phyloP scores from a whole-genome alignment of 2,888 invertebrate species.

The Euplagia quadripunctaria region DNA sequence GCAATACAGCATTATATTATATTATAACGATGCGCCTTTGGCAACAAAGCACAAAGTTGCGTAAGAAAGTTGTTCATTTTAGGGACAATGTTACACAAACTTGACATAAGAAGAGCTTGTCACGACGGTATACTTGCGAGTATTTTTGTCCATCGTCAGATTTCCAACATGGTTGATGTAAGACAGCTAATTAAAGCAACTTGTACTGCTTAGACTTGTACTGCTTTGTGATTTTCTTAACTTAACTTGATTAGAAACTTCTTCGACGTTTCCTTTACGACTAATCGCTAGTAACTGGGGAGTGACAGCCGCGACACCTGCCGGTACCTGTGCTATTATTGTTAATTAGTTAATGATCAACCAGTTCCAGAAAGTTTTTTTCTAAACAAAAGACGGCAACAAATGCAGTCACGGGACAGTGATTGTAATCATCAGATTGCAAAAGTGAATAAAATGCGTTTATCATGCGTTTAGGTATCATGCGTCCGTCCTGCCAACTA shows the following conservation, averaged over 20 bases:
- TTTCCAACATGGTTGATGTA: not conserved
- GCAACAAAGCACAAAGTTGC: conserved; percentile 10
- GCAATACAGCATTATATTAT: not conserved
- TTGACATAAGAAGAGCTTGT: not conserved
- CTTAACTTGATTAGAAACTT: not conserved
- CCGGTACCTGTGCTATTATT: not conserved
- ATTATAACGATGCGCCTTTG: not conserved
- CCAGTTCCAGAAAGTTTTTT: not conserved
- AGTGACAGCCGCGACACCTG: not conserved
- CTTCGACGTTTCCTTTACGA: not conserved
- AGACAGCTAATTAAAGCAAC: too few relatives aligned
- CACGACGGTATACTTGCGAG: not conserved
- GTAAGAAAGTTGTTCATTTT: conserved; percentile 5
- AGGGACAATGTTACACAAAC: not conserved
- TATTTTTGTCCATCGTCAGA: not conserved
- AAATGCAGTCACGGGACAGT: too few relatives aligned
- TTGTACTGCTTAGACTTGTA: not conserved
- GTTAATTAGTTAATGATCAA: not conserved
- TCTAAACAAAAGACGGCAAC: not conserved
- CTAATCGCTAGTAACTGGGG: not conserved
- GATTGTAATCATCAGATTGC: not conserved
- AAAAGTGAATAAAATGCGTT: not conserved
- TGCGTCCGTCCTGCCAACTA: too few relatives aligned
- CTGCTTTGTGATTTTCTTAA: not conserved
- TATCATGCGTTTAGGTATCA: too few relatives aligned